phyloP scores from a whole-genome alignment of 1,140 invertebrate genomes.

The Tetramorium simillimum region DNA sequence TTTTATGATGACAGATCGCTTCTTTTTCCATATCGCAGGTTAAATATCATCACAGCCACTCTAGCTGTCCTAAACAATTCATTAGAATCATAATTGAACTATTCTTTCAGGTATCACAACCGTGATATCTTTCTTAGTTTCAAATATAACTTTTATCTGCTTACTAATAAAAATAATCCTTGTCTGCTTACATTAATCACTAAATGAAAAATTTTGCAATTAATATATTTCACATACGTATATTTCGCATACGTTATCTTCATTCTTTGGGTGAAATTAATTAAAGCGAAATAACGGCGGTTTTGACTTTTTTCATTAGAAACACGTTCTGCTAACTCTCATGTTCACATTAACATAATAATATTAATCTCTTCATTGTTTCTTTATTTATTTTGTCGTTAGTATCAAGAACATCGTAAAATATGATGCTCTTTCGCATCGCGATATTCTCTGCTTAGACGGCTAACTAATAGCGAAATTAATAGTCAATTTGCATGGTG shows the following conservation, averaged over 20 bases:
- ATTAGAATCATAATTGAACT: not conserved
- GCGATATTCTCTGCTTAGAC: not conserved
- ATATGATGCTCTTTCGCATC: not conserved
- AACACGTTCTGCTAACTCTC: not conserved
- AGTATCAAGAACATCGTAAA: not conserved
- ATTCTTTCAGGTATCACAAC: not conserved
- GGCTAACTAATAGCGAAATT: slow-evolving; percentile 45
- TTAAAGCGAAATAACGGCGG: not conserved
- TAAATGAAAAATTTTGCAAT: not conserved
- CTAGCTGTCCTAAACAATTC: not conserved
- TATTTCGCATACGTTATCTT: not conserved
- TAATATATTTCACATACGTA: slow-evolving; percentile 1
- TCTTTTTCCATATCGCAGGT: not conserved
- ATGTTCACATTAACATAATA: not conserved
- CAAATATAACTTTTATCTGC: not conserved
- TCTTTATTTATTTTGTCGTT: not conserved
- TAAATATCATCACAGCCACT: not conserved
- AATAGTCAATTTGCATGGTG: slow-evolving; percentile 50
- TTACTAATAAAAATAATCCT: too few relatives aligned
- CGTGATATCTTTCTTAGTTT: not conserved
- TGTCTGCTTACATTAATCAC: not conserved
- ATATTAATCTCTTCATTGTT: not conserved
- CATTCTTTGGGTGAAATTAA: not conserved
- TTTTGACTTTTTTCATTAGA: not conserved
- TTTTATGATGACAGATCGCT: not conserved